A percentile compares a stretch with the other conserved stretches of the same genome.
phyloP scores from a whole-genome alignment of 2,113 vertebrate species.

The Rhynchomys soricoides region DNA sequence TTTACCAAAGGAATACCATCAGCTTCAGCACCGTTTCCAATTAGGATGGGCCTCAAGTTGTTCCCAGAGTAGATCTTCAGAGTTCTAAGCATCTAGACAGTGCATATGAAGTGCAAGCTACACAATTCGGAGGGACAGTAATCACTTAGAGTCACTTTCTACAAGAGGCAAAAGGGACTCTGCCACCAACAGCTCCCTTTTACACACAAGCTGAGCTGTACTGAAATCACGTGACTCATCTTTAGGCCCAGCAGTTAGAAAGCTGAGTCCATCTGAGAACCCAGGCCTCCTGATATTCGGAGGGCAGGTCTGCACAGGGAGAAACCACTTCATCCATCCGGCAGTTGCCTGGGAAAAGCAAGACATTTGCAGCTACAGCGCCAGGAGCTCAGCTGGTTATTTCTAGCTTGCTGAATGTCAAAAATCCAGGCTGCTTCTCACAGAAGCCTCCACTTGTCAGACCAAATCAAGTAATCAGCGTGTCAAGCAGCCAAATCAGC shows the following conservation, averaged over 20 bases:
- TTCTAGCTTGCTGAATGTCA: slow-evolving; percentile 72
- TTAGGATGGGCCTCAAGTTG: not conserved
- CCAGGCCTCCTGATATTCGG: not conserved
- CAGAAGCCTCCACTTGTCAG: slow-evolving; percentile 60
- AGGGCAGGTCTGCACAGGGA: not conserved
- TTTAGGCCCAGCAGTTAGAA: not conserved
- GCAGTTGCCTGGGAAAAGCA: not conserved
- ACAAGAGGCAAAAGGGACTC: not conserved
- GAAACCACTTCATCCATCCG: not conserved
- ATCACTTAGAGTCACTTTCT: slow-evolving; percentile 26
- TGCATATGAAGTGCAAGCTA: not conserved
- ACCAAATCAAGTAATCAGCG: slow-evolving; percentile 52
- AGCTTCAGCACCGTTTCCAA: not conserved
- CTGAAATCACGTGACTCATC: not conserved
- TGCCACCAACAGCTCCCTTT: not conserved
- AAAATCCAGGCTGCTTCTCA: slow-evolving; percentile 52
- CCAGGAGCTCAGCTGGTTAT: slow-evolving; percentile 57
- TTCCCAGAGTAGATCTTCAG: not conserved
- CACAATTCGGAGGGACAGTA: not conserved
- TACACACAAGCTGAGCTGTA: not conserved
- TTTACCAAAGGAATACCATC: not conserved
- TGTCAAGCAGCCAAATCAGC: slow-evolving; percentile 2
- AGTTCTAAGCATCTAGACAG: not conserved
- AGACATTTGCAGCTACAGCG: not conserved
- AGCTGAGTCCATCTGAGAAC: not conserved